Base-by-base conservation (phyloP, 2,113 vertebrate genomes). In the Perccottus glenii region DNA sequence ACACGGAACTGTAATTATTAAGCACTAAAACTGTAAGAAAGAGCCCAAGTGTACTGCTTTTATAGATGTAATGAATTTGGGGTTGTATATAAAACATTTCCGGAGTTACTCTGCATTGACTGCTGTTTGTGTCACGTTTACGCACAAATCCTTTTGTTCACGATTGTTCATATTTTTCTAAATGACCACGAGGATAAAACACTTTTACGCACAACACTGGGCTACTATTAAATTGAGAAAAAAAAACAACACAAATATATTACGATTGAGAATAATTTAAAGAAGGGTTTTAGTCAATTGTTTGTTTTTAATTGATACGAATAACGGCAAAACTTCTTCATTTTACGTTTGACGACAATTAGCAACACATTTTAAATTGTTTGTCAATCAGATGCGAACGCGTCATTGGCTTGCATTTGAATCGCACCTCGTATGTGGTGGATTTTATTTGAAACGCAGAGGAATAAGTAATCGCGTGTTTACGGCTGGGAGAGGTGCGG, bases 401-500 rank as follows among this genome's bases (percentile, higher is more conserved):
- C 11, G 15, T n/a, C 11, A 40, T 10, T 15, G 33, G 11, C 3
- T 58, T 9, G 6, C 3, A 27, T 9, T 0, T 47, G 7, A 6
- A 63, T 15, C 53, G 36, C 14, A 43, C 45, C 16, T 55, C 49
- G 33, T 65, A 19, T 69, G 16, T 1, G 0, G 19, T 16, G 44
- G n/a, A 70, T 79, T 66, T 47, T 32, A 50, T 42, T 74, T 65
- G 6, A 58, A 77, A 72, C 46, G 42, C 9, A 72, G 14, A 50
- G 48, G 11, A 35, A 43, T 50, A 19, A 69, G 78, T 84, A 82
- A 78, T 90, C 87, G 90, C 87, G 76, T 72, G 57, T 90, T 91
- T 87, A 81, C 81, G 73, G 81, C 81, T 92, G 89, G 77, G 84
- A 93, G 94, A 95, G 90, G 92, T 94, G 94, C 95, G 84, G 81